Evolutionary conservation across 2,888 invertebrate genomes (phyloP), one percentile per base, ranked within the genome.

Genomic region (Drosophila phalerata): DNA sequence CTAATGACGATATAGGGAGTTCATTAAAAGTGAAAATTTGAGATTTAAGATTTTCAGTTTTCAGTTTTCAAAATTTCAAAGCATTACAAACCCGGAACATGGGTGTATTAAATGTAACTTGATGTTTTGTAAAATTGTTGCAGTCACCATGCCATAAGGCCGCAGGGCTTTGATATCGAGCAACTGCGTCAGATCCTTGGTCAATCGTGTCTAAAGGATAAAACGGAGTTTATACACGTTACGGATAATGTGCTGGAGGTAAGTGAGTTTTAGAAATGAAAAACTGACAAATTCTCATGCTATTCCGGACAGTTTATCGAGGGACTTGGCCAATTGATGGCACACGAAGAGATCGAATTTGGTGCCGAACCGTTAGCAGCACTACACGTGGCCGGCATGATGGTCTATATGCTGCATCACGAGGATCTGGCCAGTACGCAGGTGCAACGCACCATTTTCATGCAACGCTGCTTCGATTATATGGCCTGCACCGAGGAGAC

Each of bases 401-500:
- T 81, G 85, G 55, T 81, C 3, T 86, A 56, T 9, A 55, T 86
- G 62, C 37, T 84, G 43, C 60, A 65, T 11, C 81, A 81, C 17
- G 61, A 55, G 8, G 57, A 81, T 6, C 5, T 65, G 53, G 28
- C 37, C 2, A 45, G 32, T 6, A 81, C 85, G 4, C 69, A 57
- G n/a, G 38, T 60, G 40, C 64, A 73, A 65, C 81, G 81, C 1
- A 65, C 64, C 5, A 49, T 77, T 8, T 77, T 86, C 15, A 22
- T 81, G 49, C 65, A 73, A 32, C 68, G 69, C 5, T 81, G 85
- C 28, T 81, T 87, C 40, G 78, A 86, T 19, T 81, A 77, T 19
- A 40, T 86, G 65, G 85, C 81, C 37, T 81, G 81, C 68, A 73
- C 81, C 11, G 81, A 81, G 51, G 85, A 51, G 30, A 80, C 70